Base-by-base conservation (phyloP, 1,140 invertebrate genomes). In the Chymomyza costata region DNA sequence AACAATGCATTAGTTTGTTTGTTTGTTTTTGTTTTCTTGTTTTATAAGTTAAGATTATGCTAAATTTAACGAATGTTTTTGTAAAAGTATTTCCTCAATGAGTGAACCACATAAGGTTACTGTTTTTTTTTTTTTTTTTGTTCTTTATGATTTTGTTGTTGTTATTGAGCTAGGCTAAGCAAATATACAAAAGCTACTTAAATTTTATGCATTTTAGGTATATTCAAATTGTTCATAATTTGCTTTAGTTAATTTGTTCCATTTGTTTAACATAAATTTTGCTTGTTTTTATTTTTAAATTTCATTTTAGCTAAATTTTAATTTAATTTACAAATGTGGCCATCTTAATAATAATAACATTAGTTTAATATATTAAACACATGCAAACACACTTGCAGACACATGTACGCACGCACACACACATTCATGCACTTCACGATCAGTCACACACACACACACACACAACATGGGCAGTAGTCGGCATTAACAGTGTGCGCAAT, bases 181-280 rank as follows among this genome's bases (percentile, higher is more conserved):
- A 74, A 74, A 65, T 74, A 61, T 74, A 74, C 69, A 74, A 74
- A 74, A 74, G 69, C 69, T 74, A 74, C 69, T 74, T 74, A 74
- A 51, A 74, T 48, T 48, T 70, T 65, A 49, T 54, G 55, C 51
- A 64, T 69, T 55, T 3, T 52, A 52, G 52, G 25, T 63, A 53
- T 71, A 55, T 48, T 60, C 51, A 65, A 71, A 68, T 74, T 47
- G 51, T 67, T 73, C 48, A 50, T 34, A 64, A 52, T 51, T 68
- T 32, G 54, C 34, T 31, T 59, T 64, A 62, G 48, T 58, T n/a
- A 19, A 13, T 8, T 28, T 18, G 3, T 28, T 32, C 28, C 8
- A 7, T 43, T 19, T 53, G 35, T 47, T 55, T 65, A 64, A 64
- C 60, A 74, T 73, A 74, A 64, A 64, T 50, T 48, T n/a, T n/a